A percentile compares a stretch with the other conserved stretches of the same genome.
Conservation (phyloP, 2,797 vertebrate species). For the Psittacula echo region DNA sequence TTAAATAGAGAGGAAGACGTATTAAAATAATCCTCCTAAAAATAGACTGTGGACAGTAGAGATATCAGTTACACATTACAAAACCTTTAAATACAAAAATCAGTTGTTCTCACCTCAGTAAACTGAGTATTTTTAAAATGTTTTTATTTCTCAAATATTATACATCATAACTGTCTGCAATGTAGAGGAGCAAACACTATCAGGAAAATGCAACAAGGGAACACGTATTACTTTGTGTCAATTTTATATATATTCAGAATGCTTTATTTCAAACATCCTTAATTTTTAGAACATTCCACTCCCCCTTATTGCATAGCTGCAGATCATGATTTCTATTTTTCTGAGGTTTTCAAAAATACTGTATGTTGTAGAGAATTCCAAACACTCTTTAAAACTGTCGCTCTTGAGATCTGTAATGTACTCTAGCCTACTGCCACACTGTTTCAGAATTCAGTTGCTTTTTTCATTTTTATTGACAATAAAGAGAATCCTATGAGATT, state of each 20-base stretch:
- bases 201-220: neutral
- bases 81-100: neutral
- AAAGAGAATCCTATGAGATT: neutral
- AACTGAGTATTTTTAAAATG: neutral
- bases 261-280: neutral
- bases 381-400: neutral
- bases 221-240: neutral
- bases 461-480: neutral
- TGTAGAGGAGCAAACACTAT: neutral
- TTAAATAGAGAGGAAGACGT: slow-evolving; percentile 67
- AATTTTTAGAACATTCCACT: neutral
- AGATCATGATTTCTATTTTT: too few relatives aligned
- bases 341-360: too few relatives aligned
- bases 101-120: neutral
- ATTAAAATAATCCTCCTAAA: slow-evolving; percentile 5
- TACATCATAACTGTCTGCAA: neutral
- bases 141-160: neutral
- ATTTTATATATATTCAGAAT: neutral
- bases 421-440: neutral
- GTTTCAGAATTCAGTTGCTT: neutral
- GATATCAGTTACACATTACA: neutral
- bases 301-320: too few relatives aligned
- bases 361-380: too few relatives aligned
- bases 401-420: neutral
- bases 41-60: neutral